Percentiles rank a stretch among this genome's conserved stretches.
These are phyloP conservation scores for Mimas tiliae DNA, from an alignment of 2,888 invertebrate species.

Conservation along the genomic window DNA sequence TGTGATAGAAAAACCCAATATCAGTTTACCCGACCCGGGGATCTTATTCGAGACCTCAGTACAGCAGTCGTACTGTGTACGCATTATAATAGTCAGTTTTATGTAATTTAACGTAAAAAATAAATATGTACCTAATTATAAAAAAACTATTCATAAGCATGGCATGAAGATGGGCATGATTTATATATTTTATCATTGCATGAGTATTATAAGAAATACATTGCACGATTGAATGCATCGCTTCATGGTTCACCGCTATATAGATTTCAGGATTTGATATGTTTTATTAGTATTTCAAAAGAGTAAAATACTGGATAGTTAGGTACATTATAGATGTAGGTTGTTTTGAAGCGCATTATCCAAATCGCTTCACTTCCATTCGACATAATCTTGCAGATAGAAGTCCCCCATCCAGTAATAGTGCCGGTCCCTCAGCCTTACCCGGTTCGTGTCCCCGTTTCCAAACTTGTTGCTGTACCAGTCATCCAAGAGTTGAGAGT, in stretches of 20 bases:
- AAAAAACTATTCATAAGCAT: background rate
- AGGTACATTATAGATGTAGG: background rate
- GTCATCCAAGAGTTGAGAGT: slow-evolving; percentile 85
- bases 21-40: too few species aligned
- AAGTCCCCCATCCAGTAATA: slow-evolving; percentile 90
- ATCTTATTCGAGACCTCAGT: too few species aligned
- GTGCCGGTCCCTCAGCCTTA: slow-evolving; percentile 90
- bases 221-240: slow-evolving; percentile 2
- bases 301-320: too few species aligned
- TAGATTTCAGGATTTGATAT: background rate
- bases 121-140: too few species aligned
- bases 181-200: background rate
- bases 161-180: too few species aligned
- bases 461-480: slow-evolving; percentile 88
- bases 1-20: too few species aligned
- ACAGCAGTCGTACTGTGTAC: too few species aligned
- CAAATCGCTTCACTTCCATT: slow-evolving; percentile 1
- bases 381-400: slow-evolving; percentile 82
- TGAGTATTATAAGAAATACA: background rate
- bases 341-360: background rate
- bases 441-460: slow-evolving; percentile 89
- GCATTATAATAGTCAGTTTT: too few species aligned
- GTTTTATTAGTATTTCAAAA: background rate
- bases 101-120: too few species aligned
- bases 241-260: background rate